Percentiles rank a stretch among this genome's conserved stretches.
These are phyloP conservation scores for Stomorhina lunata DNA, from an alignment of 2,888 invertebrate species.

Conservation along the genomic window DNA sequence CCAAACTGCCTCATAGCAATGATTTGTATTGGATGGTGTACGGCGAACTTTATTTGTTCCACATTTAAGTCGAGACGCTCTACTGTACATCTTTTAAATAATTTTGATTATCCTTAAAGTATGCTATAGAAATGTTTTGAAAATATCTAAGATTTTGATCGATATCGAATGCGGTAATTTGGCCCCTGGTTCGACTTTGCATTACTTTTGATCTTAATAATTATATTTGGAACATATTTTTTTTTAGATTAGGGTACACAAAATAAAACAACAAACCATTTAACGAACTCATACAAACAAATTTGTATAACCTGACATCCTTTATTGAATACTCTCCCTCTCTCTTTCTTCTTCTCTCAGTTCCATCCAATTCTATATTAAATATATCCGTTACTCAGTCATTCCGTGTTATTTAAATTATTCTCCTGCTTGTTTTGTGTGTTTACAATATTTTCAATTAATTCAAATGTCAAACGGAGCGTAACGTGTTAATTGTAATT, in stretches of 20 bases:
- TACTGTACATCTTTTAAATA: no score
- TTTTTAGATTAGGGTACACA: neutral
- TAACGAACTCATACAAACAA: conserved; percentile 7
- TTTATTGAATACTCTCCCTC: conserved; percentile 15
- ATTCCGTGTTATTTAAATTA: conserved; percentile 12
- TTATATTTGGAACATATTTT: no score
- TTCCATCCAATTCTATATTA: conserved; percentile 1
- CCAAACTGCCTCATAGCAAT: no score
- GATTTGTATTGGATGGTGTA: no score
- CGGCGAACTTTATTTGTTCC: no score
- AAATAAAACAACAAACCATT: neutral
- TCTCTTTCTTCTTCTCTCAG: neutral
- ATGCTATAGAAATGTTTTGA: no score
- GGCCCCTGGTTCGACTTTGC: no score
- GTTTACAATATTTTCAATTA: conserved; percentile 68
- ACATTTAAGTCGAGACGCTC: no score
- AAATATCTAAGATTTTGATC: no score
- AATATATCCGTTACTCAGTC: neutral
- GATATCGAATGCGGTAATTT: no score
- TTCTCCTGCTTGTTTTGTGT: conserved; percentile 44
- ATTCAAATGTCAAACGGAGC: conserved; percentile 70
- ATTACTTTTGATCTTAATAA: no score
- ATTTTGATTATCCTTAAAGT: no score
- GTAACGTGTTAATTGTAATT: conserved; percentile 69
- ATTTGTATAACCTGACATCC: conserved; percentile 41